Base-by-base conservation (phyloP, 37 sponge, comb jelly and placozoan species). In the Spongilla lacustris region DNA sequence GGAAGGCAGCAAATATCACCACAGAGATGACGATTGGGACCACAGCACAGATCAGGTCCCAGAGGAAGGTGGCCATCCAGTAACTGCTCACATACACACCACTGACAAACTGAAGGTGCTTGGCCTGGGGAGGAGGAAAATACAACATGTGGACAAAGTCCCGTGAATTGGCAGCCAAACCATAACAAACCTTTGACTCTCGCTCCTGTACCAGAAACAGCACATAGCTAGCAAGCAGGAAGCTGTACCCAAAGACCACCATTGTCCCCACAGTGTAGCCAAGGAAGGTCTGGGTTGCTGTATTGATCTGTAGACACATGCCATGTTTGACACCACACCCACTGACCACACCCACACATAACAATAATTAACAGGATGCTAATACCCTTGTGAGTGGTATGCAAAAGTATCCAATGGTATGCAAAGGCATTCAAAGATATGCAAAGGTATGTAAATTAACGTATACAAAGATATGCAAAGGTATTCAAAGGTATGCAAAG, bases 101-200 rank as follows among this genome's bases (percentile, higher is more conserved):
- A 74, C 92, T 88, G 5, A 96, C 89, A 79, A 91, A 87, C 84
- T 96, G 96, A 17, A 96, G 68, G 78, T 96, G 96, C 74, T 93
- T 96, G 34, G 91, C 82, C 88, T 93, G 80, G 25, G 76, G 35
- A 22, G 33, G 38, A 27, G 58, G 30, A 38, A 73, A 58, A 19
- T 10, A 58, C 58, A 58, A 17, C 11, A 8, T 13, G 1, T 1
- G 4, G 58, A 58, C 58, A 8, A 6, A 17, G 58, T 10, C 58
- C 4, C 1, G 58, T 14, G 46, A 46, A 8, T 58, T 17, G 11
- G 14, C 19, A 13, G 58, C 1, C 41, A 3, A 41, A 41, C 6
- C 11, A 17, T 3, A 41, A 14, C 58, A 58, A 0, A 93, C 93
- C 79, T 95, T 95, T 25, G 86, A 85, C n/a, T 86, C 80, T 69